Evolutionary conservation across 2,888 invertebrate genomes (phyloP).

Genomic region (Eupithecia exiguata): DNA sequence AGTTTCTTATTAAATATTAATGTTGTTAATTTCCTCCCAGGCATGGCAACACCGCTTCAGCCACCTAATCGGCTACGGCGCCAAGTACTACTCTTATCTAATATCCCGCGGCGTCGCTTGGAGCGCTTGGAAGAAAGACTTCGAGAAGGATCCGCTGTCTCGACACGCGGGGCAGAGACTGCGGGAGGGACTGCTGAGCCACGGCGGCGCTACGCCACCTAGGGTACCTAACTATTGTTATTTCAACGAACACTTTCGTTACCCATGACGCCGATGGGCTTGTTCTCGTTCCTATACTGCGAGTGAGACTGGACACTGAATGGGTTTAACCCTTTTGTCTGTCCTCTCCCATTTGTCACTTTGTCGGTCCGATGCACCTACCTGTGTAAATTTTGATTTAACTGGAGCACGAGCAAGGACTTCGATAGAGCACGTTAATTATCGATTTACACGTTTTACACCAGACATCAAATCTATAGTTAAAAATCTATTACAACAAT

Average conservation of each 20-base stretch:
- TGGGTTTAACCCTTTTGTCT: no score
- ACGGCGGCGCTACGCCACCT: conserved; percentile 95
- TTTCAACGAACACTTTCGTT: neutral
- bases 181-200: conserved; percentile 89
- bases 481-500: no score
- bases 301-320: no score
- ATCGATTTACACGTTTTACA: no score
- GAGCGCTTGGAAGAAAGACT: conserved; percentile 95
- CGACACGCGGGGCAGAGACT: conserved; percentile 91
- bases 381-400: no score
- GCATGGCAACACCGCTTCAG: conserved; percentile 98
- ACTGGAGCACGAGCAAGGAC: no score
- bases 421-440: no score
- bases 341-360: no score
- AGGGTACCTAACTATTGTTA: conserved; percentile 66
- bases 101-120: conserved; percentile 97
- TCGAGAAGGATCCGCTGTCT: conserved; percentile 90
- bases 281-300: no score
- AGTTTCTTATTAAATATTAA: no score
- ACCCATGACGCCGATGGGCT: neutral
- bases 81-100: conserved; percentile 99
- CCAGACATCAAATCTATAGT: no score
- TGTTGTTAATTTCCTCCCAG: conserved; percentile 60
- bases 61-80: conserved; percentile 98
- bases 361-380: no score